Base-by-base conservation (phyloP, 2,797 vertebrate species). In the Loris lydekkerianus region DNA sequence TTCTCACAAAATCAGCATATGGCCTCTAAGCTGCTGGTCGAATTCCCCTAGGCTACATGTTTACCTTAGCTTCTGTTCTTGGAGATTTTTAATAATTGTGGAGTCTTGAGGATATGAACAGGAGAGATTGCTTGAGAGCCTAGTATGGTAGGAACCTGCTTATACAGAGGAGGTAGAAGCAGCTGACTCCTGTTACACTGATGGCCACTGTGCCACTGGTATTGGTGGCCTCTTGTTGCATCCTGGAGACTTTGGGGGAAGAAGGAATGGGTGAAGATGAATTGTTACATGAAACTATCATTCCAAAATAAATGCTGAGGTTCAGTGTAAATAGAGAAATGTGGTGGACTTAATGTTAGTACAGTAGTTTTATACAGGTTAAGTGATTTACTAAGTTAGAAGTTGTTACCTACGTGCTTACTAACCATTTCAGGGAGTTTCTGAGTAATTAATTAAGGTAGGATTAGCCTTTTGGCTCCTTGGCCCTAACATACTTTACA, bases 121-220 rank as follows among this genome's bases (percentile, higher is more conserved):
- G 34, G 23, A 40, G 4, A 34, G 27, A 58, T 27, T 81, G 25
- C 37, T 76, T 69, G 27, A 61, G 46, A 93, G 23, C 3, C 29
- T 11, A 60, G 1, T 23, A 34, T 21, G 37, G 10, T 4, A 76
- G 75, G 10, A 3, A 83, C 65, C 9, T 4, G 0, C 37, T n/a
- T 27, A 40, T 1, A 31, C 7, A 3, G 23, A 53, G 14, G 10
- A 40, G 29, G 27, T n/a, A 17, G 75, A 92, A 72, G 21, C 53
- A 85, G 15, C 6, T 65, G 49, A 27, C 17, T 89, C 83, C 43
- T 56, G 23, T n/a, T 31, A 5, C 2, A 3, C 4, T 13, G 37
- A 65, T 7, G 58, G 15, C 37, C 27, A 43, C 10, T 0, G 0
- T 0, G 7, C 11, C 20, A 2, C n/a, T 37, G 4, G 2, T n/a